phyloP scores from a whole-genome alignment of 1,140 invertebrate species.

The Asbolus verrucosus region DNA sequence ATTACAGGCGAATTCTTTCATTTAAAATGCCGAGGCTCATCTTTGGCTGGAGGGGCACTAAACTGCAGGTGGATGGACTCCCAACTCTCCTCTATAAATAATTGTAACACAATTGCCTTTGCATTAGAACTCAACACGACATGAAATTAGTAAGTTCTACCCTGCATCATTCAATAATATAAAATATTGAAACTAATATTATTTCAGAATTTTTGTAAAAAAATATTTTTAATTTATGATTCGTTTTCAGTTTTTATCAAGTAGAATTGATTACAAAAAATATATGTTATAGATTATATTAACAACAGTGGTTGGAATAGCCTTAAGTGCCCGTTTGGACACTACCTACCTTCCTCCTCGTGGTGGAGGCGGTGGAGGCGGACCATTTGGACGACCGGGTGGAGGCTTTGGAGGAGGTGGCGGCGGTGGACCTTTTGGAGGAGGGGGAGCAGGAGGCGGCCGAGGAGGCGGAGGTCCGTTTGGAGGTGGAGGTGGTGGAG shows the following conservation, averaged over 20 bases:
- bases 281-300: constrained; percentile 54
- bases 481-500: constrained; percentile 38
- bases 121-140: constrained; percentile 35
- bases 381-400: constrained; percentile 60
- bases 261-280: too few species aligned
- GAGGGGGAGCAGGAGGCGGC: constrained; percentile 42
- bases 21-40: constrained; percentile 33
- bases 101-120: constrained; percentile 39
- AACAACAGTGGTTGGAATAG: constrained; percentile 52
- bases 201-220: too few species aligned
- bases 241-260: too few species aligned
- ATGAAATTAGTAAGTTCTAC: constrained; percentile 45
- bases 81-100: constrained; percentile 29
- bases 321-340: constrained; percentile 67
- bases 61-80: constrained; percentile 22
- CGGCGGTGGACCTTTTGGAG: constrained; percentile 2
- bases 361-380: constrained; percentile 68
- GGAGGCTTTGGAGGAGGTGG: constrained; percentile 50
- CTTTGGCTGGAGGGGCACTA: constrained; percentile 24
- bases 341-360: constrained; percentile 73
- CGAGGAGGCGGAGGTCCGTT: constrained; percentile 51
- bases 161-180: not conserved
- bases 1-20: constrained; percentile 18
- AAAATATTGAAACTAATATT: too few species aligned
- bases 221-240: too few species aligned